phyloP scores from a whole-genome alignment of 1,140 invertebrate species.

The Hydropsyche tenuis region DNA sequence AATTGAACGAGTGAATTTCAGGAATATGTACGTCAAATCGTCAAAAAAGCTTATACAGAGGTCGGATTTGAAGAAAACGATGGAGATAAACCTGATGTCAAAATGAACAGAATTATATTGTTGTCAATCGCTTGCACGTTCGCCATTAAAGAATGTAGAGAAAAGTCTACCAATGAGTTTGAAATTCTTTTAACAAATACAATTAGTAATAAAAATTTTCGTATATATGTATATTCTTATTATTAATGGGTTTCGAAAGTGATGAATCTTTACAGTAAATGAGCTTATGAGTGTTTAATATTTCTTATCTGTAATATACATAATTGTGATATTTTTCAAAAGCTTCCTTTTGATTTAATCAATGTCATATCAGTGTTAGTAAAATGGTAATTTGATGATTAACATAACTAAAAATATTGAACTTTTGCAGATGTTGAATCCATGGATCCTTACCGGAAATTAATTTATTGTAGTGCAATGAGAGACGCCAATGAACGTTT shows the following conservation, averaged over 20 bases:
- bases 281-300: no score
- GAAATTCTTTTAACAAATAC: not conserved
- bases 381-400: no score
- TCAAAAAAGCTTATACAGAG: conserved; percentile 68
- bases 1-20: conserved; percentile 60
- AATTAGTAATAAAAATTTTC: conserved; percentile 56
- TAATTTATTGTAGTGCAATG: conserved; percentile 16
- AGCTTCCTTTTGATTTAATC: no score
- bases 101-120: conserved; percentile 73
- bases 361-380: no score
- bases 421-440: conserved; percentile 54
- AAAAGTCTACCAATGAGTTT: not conserved
- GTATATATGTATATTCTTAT: no score
- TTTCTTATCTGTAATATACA: no score
- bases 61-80: conserved; percentile 66
- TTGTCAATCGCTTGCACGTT: conserved; percentile 73
- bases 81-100: conserved; percentile 67
- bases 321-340: no score
- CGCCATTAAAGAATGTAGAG: conserved; percentile 63
- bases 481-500: conserved; percentile 53
- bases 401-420: no score
- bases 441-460: conserved; percentile 51
- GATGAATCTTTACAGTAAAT: no score
- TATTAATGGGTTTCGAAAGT: no score
- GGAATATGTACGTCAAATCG: conserved; percentile 69